Evolutionary conservation across 2,888 invertebrate genomes (phyloP), one percentile per base, ranked within the genome.

Genomic region (Coronaproctus castanopsis): DNA sequence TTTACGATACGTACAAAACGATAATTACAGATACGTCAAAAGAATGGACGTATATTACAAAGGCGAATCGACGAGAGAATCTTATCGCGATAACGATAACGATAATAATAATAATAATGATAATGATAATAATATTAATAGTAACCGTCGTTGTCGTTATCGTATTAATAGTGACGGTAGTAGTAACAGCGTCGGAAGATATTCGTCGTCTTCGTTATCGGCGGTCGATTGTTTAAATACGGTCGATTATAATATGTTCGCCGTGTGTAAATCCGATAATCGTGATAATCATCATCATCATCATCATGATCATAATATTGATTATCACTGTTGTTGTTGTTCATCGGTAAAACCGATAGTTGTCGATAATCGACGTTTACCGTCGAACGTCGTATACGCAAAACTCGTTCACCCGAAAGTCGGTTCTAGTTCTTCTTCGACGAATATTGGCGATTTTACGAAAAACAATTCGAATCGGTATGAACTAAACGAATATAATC

Each of bases 1-100:
- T 63, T 65, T 72, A 52, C 73, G 73, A 61, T 70, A 70, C 57
- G 65, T 71, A 18, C 71, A 72, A 67, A 62, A 64, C 53, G 60
- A 60, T 49, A 58, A 61, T 52, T 55, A 54, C 24, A 56, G 56
- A 54, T 61, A 56, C 24, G 8, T 14, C 14, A 36, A 36, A 36
- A 5, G 36, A 8, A 36, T 36, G 36, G 36, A 36, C 36, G 36
- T 23, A 10, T n/a, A n/a, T n/a, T 23, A 54, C 22, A 54, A 23
- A 22, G 18, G n/a, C 21, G 22, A 8, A 10, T 23, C n/a, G n/a
- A 10, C 10, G 8, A 14, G 5, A 8, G 8, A 5, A 14, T 14
- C 14, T 36, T 14, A 36, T 5, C 36, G 36, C 8, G 5, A 5
- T 14, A 14, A 36, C 36, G 5, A 8, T 36, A 8, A 14, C 14